Evolutionary conservation across 2,888 invertebrate genomes (phyloP), one percentile per base, ranked within the genome.

Genomic region (Ormyrus rosae): DNA sequence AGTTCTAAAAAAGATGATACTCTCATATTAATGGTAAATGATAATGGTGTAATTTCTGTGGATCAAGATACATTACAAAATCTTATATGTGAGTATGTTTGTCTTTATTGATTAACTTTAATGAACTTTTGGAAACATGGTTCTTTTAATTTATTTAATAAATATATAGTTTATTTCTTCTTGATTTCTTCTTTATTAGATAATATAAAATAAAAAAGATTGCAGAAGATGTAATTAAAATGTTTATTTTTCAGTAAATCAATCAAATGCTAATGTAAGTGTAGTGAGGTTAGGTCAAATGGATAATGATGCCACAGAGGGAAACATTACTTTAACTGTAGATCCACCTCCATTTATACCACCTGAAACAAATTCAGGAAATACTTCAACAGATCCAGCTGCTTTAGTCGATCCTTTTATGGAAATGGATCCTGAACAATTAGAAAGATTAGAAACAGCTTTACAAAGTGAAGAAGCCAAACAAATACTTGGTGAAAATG

Each of bases 21-120:
- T 88, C 93, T 97, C 89, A 94, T 96, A 87, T 95, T 97, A 90
- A 94, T 97, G 90, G 96, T 96, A 89, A 95, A 95, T 90, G 96
- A 96, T 91, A 96, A 96, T 93, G 96, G 96, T 86, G 94, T 94
- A 82, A 93, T 97, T 83, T 95, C 95, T 81, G 95, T 96, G 61
- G 96, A 97, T 91, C 95, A 95, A 88, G 94, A 95, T 86, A 94
- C 95, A 85, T 93, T 97, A 82, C 95, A 96, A 86, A 95, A 94
- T 86, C 93, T 96, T 84, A 93, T 97, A 91, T 95, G 96, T 96
- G 92, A 93, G 93, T 91, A 75, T 6, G 11, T 48, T 69, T 34
- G 46, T 5, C 58, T 46, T 48, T 34, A 34, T 46, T 19, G 13
- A 7, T 73, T 48, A 9, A 53, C 7, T 34, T 50, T 51, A 34